A percentile compares a stretch with the other conserved stretches of the same genome.
These are phyloP conservation scores for Amphiprion ocellaris DNA, from an alignment of 2,113 vertebrate species.

Conservation along the genomic window DNA sequence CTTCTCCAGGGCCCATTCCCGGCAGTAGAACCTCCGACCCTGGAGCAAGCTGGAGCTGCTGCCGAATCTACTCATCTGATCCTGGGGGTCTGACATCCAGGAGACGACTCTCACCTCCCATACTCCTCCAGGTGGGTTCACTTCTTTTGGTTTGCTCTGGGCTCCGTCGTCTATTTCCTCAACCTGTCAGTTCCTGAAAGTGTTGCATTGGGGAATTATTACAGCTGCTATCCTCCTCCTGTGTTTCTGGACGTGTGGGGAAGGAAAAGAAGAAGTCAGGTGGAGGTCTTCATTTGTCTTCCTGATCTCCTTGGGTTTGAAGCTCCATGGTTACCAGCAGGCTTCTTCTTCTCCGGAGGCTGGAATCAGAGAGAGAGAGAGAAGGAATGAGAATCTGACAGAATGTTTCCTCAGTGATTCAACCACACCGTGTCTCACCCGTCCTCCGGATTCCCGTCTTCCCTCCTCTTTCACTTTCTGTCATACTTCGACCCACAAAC, in stretches of 20 bases:
- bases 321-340: background rate
- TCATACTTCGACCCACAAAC: constrained; percentile 42
- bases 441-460: constrained; percentile 32
- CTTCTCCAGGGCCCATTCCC: constrained; percentile 89
- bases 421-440: constrained; percentile 41
- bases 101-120: constrained; percentile 61
- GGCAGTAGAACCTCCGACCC: constrained; percentile 86
- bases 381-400: constrained; percentile 44
- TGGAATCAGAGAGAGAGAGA: constrained; percentile 36
- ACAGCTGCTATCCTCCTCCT: constrained; percentile 9
- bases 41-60: constrained; percentile 76
- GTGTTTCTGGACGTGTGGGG: constrained; percentile 7
- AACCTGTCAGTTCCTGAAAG: constrained; percentile 35
- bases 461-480: constrained; percentile 24
- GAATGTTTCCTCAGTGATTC: constrained; percentile 42
- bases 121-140: constrained; percentile 38
- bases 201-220: constrained; percentile 55
- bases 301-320: background rate
- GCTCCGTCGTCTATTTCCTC: constrained; percentile 31
- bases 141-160: constrained; percentile 6
- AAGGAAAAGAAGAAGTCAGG: constrained; percentile 21
- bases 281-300: background rate
- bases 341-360: constrained; percentile 23
- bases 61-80: constrained; percentile 74
- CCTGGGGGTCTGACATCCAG: constrained; percentile 36